Percentiles rank a stretch among this genome's conserved stretches.
phyloP scores from a whole-genome alignment of 2,797 vertebrate species.

The Catharus ustulatus region DNA sequence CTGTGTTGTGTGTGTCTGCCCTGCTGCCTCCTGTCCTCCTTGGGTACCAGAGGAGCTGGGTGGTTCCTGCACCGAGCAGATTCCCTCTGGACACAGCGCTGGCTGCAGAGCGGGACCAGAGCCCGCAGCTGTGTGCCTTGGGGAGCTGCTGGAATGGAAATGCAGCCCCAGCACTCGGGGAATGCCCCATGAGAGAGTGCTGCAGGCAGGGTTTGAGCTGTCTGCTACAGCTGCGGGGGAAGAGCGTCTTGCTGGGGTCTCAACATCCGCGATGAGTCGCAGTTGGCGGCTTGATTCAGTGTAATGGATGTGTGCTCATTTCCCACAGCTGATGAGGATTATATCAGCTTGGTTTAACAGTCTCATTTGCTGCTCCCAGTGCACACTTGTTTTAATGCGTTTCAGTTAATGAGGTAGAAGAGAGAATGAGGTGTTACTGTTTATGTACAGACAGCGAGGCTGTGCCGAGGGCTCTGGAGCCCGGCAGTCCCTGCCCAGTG shows the following conservation, averaged over 20 bases:
- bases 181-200: neutral
- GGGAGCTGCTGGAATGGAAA: neutral
- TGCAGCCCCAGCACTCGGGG: accelerated
- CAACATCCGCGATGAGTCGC: neutral
- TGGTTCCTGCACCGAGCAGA: neutral
- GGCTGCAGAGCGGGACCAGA: neutral
- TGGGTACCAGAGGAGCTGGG: neutral
- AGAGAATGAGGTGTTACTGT: constrained; percentile 77
- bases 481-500: constrained; percentile 21
- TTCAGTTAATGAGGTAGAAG: constrained; percentile 83
- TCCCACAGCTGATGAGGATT: constrained; percentile 80
- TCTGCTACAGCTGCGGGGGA: neutral
- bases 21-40: neutral
- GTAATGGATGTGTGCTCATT: constrained; percentile 71
- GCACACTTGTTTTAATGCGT: constrained; percentile 81
- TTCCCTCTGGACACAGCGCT: neutral
- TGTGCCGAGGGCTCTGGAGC: constrained; percentile 39
- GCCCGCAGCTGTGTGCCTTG: neutral
- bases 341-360: constrained; percentile 81
- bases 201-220: neutral
- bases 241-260: constrained; percentile 32
- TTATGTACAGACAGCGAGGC: constrained; percentile 70
- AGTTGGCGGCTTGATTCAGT: constrained; percentile 27
- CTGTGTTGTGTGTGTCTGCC: neutral
- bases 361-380: constrained; percentile 80